phyloP scores from a whole-genome alignment of 2,113 vertebrate genomes.

The Odontophorus gujanensis region DNA sequence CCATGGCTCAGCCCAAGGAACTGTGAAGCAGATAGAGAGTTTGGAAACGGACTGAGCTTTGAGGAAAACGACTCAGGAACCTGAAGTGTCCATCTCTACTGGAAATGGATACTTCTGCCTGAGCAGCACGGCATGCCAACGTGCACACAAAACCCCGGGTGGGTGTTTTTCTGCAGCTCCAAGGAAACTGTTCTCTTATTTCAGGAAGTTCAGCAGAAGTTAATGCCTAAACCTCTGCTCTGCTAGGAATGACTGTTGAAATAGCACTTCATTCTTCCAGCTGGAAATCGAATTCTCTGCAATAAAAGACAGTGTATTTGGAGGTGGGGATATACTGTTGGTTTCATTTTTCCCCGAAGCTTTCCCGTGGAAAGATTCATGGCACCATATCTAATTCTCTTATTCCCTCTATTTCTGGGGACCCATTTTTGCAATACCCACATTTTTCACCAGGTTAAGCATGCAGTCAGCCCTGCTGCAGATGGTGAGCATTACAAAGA shows the following conservation, averaged over 20 bases:
- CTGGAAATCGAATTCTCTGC: not conserved
- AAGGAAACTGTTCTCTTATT: not conserved
- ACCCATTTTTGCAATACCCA: not conserved
- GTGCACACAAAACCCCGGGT: not conserved
- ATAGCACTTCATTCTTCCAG: not conserved
- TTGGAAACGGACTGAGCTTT: not conserved
- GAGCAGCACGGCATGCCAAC: not conserved
- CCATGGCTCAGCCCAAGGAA: not conserved
- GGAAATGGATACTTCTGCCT: not conserved
- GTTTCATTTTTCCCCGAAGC: not conserved
- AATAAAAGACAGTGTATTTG: not conserved
- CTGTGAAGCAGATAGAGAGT: not conserved
- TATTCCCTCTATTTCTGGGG: rapidly evolving
- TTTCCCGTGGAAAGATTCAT: not conserved
- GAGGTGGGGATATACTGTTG: not conserved
- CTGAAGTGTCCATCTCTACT: too few relatives aligned
- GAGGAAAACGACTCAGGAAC: not conserved
- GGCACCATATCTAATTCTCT: not conserved
- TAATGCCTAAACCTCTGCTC: not conserved
- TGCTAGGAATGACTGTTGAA: not conserved
- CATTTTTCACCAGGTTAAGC: not conserved
- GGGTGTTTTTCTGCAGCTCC: not conserved
- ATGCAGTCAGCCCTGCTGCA: not conserved
- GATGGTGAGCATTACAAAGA: not conserved
- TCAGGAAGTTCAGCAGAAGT: not conserved